A percentile compares a stretch with the other conserved stretches of the same genome.
phyloP scores from a whole-genome alignment of 2,888 invertebrate genomes.

The Aleiodes alternator region DNA sequence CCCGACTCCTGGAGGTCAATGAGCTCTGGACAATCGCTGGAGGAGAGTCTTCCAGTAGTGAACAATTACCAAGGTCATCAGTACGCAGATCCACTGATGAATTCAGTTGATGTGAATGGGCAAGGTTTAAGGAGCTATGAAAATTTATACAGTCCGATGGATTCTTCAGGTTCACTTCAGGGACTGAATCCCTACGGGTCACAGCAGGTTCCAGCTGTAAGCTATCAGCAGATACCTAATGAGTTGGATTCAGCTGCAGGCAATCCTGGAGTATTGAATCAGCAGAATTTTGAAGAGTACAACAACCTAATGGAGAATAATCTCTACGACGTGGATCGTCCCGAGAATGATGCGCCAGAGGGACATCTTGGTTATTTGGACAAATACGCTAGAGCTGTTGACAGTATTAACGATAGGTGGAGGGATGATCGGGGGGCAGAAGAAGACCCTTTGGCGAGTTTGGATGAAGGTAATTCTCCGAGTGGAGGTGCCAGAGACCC shows the following conservation, averaged over 20 bases:
- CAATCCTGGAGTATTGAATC: not conserved
- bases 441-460: slow-evolving; percentile 27
- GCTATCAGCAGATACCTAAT: not conserved
- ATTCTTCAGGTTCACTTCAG: slow-evolving; percentile 8
- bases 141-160: slow-evolving; percentile 14
- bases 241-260: not conserved
- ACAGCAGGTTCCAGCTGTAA: not conserved
- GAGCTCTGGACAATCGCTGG: not conserved
- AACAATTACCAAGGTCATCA: not conserved
- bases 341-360: slow-evolving; percentile 28
- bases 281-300: slow-evolving; percentile 44
- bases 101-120: not conserved
- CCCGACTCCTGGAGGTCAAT: not conserved
- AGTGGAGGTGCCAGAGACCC: slow-evolving; percentile 3
- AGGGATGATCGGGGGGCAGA: not conserved
- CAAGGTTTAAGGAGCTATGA: slow-evolving; percentile 4
- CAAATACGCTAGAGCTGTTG: slow-evolving; percentile 52
- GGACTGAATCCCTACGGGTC: slow-evolving; percentile 12
- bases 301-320: not conserved
- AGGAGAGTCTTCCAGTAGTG: not conserved
- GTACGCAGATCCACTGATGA: not conserved
- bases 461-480: not conserved
- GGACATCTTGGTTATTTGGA: slow-evolving; percentile 52
- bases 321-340: slow-evolving; percentile 22
- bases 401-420: slow-evolving; percentile 9